phyloP scores from a whole-genome alignment of 2,888 invertebrate genomes.

The Eutolmus rufibarbis region DNA sequence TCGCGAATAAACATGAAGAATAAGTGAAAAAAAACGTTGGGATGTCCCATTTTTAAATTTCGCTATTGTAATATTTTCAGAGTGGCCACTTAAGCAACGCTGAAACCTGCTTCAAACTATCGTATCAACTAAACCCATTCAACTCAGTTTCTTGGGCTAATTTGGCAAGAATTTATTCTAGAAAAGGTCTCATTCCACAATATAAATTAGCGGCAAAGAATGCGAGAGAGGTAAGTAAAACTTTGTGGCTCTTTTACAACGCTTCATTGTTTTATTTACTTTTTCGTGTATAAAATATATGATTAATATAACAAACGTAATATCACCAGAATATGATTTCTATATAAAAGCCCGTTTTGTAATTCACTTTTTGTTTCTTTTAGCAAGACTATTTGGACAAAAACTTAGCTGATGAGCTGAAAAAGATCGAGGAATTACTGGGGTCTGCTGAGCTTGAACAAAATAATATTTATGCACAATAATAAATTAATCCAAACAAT shows the following conservation, averaged over 20 bases:
- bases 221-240: constrained; percentile 36
- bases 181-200: constrained; percentile 14
- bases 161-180: constrained; percentile 26
- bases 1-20: no score
- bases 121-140: constrained; percentile 4
- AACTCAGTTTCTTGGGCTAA: constrained; percentile 17
- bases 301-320: constrained; percentile 35
- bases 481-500: background rate
- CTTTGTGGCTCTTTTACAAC: background rate
- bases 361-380: constrained; percentile 31
- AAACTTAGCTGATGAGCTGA: constrained; percentile 37
- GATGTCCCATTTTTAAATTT: background rate
- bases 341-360: background rate
- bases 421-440: constrained; percentile 33
- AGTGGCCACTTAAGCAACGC: background rate
- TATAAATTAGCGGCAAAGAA: constrained; percentile 5
- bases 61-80: background rate
- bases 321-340: constrained; percentile 26
- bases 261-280: constrained; percentile 9
- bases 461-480: background rate
- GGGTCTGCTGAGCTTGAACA: background rate
- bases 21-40: no score
- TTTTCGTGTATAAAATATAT: constrained; percentile 33
- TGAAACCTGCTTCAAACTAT: constrained; percentile 18
- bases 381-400: constrained; percentile 40